Evolutionary conservation across 2,888 invertebrate species (phyloP).

Genomic region (Sinotaia quadrata): DNA sequence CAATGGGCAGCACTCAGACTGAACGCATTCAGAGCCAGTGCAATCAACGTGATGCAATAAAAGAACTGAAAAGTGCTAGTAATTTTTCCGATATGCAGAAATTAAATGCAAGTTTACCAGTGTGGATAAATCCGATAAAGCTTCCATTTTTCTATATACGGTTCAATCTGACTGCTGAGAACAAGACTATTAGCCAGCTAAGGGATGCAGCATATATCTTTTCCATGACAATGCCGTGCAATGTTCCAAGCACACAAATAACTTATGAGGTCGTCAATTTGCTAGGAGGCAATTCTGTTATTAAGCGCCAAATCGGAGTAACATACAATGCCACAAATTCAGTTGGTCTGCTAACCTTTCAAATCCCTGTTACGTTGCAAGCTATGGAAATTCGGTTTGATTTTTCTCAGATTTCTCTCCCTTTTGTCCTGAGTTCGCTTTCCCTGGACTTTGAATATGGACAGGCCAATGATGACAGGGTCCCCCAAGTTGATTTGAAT

Average conservation of each 20-base stretch:
- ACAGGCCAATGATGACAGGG: background rate
- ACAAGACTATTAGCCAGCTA: background rate
- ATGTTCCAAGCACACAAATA: background rate
- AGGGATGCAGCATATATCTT: background rate
- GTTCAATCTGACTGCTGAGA: background rate
- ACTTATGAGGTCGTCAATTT: constrained; percentile 3
- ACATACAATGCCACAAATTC: background rate
- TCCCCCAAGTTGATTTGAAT: background rate
- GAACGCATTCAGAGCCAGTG: background rate
- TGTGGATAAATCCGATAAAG: background rate
- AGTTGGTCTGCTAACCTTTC: background rate
- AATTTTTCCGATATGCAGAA: background rate
- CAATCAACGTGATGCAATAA: background rate
- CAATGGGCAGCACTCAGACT: background rate
- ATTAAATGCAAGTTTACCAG: background rate
- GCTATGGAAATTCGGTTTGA: constrained; percentile 11
- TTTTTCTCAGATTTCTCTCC: background rate
- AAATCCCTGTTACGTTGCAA: constrained; percentile 5
- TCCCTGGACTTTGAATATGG: background rate
- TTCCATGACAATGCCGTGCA: background rate
- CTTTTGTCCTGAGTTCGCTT: constrained; percentile 6
- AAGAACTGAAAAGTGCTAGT: background rate
- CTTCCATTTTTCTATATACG: background rate
- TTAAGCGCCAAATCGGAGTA: background rate
- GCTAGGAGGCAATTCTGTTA: background rate